Conservation (phyloP, 2,888 invertebrate species). For the Ypsolopha scabrella region DNA sequence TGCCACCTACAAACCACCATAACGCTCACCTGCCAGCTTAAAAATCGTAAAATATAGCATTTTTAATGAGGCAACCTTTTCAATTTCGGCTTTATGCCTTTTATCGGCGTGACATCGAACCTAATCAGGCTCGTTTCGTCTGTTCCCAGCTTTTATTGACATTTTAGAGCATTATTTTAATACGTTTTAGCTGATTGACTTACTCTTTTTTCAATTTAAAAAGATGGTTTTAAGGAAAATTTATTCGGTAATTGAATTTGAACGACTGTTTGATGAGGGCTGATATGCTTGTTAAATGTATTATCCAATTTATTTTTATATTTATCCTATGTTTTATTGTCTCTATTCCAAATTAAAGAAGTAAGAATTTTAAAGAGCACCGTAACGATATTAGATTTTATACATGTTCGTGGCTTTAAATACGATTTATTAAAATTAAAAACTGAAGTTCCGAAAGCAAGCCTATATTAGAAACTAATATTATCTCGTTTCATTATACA, state of each 20-base stretch:
- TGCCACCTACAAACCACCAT: slow-evolving; percentile 33
- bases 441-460: no score
- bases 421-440: no score
- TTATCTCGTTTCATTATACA: no score
- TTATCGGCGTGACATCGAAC: slow-evolving; percentile 68
- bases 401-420: no score
- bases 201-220: slow-evolving; percentile 48
- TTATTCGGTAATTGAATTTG: slow-evolving; percentile 24
- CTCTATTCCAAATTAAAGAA: no score
- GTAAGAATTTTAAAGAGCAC: no score
- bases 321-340: background rate
- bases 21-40: slow-evolving; percentile 60
- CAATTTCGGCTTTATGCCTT: slow-evolving; percentile 61
- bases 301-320: slow-evolving; percentile 7
- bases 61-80: slow-evolving; percentile 66
- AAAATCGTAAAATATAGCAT: slow-evolving; percentile 65
- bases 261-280: slow-evolving; percentile 28
- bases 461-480: no score
- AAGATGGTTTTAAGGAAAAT: slow-evolving; percentile 6
- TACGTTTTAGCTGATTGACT: slow-evolving; percentile 27
- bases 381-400: no score
- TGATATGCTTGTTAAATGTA: background rate
- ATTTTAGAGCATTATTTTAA: background rate
- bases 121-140: slow-evolving; percentile 22
- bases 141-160: background rate